Conservation (phyloP, 2,888 invertebrate species). For the Sisyra terminalis region DNA sequence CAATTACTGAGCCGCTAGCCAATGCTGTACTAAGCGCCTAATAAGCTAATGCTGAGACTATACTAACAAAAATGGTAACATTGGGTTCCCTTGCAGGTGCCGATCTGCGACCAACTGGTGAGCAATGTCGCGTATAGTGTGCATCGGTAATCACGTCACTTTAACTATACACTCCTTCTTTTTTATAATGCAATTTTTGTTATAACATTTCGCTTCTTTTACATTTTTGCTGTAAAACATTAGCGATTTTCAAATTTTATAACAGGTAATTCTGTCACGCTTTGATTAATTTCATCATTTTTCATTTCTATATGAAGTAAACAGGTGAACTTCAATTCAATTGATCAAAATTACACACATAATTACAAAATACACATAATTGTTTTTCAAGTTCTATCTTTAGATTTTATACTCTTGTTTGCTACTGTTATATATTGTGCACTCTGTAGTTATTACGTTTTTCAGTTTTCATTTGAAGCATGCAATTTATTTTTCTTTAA, state of each 20-base stretch:
- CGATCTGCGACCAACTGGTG: conserved; percentile 87
- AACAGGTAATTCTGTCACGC: conserved; percentile 4
- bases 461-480: no score
- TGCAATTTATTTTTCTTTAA: no score
- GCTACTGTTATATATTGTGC: no score
- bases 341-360: no score
- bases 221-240: conserved; percentile 5
- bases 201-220: conserved; percentile 1
- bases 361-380: no score
- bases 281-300: conserved; percentile 1
- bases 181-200: not conserved
- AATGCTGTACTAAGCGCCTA: no score
- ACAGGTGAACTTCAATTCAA: no score
- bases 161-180: conserved; percentile 27
- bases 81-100: conserved; percentile 56
- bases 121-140: conserved; percentile 91
- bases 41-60: not conserved
- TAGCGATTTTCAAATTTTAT: conserved; percentile 1
- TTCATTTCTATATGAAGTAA: no score
- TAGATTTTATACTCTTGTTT: no score
- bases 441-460: no score
- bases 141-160: conserved; percentile 84
- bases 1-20: conserved; percentile 1
- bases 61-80: conserved; percentile 22
- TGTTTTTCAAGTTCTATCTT: no score